Evolutionary conservation across 2,797 vertebrate genomes (phyloP).

Genomic region (Lagodon rhomboides): DNA sequence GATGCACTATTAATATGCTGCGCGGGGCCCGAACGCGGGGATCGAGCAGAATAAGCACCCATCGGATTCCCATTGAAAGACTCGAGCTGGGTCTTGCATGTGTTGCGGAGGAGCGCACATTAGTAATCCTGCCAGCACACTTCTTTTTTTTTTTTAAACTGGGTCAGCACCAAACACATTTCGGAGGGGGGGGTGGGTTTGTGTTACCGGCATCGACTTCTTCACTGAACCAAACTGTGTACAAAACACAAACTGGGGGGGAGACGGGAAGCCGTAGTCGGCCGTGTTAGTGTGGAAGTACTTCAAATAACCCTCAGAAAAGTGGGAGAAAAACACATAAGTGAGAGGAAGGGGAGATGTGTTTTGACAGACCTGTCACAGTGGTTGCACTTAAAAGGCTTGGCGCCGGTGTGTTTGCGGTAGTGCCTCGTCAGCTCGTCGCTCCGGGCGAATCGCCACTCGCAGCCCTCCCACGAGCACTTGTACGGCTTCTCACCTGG

Average conservation of each 20-base stretch:
- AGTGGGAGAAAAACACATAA: slow-evolving; percentile 35
- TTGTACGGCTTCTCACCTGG: slow-evolving; percentile 99
- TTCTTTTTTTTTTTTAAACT: slow-evolving; percentile 53
- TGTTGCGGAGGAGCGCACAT: slow-evolving; percentile 58
- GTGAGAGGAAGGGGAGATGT: slow-evolving; percentile 40
- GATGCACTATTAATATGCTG: slow-evolving; percentile 65
- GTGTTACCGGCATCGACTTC: slow-evolving; percentile 51
- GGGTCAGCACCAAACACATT: slow-evolving; percentile 74
- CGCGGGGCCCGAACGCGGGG: slow-evolving; percentile 19
- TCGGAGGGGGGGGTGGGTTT: slow-evolving; percentile 7
- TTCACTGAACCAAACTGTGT: slow-evolving; percentile 50
- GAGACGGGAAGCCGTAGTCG: neutral
- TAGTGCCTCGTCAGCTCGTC: slow-evolving; percentile 99
- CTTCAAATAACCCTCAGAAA: slow-evolving; percentile 57
- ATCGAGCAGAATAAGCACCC: slow-evolving; percentile 27
- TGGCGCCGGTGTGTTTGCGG: slow-evolving; percentile 99
- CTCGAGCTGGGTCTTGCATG: slow-evolving; percentile 37
- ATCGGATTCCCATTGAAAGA: slow-evolving; percentile 50
- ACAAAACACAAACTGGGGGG: slow-evolving; percentile 43
- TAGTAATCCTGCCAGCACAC: slow-evolving; percentile 76
- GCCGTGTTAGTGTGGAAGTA: slow-evolving; percentile 52
- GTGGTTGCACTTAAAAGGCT: slow-evolving; percentile 99
- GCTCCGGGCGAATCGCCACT: slow-evolving; percentile 99
- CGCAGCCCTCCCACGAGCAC: slow-evolving; percentile 99
- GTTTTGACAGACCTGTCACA: slow-evolving; percentile 96